phyloP scores from a whole-genome alignment of 2,888 invertebrate species.

The Cheilosia soror region DNA sequence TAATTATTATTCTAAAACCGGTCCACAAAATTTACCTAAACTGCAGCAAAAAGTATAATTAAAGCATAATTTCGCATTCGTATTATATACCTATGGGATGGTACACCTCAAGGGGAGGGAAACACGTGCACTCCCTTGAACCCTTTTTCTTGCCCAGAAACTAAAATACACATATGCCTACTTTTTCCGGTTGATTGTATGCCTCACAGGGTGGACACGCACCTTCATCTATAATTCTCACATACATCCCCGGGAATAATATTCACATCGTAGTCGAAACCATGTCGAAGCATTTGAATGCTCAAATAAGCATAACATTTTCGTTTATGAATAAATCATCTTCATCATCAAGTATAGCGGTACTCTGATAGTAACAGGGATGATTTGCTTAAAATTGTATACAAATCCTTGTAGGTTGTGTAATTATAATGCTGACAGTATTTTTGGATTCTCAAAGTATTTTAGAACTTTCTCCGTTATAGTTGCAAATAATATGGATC shows the following conservation, averaged over 20 bases:
- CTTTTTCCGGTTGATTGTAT: slow-evolving; percentile 40
- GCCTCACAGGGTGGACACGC: slow-evolving; percentile 30
- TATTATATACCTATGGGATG: background rate
- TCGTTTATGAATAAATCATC: slow-evolving; percentile 53
- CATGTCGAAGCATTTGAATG: slow-evolving; percentile 32
- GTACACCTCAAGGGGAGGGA: background rate
- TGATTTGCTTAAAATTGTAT: background rate
- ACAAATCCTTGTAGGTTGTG: background rate
- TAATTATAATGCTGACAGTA: too few relatives aligned
- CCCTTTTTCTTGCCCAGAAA: slow-evolving; percentile 15
- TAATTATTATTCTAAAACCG: too few relatives aligned
- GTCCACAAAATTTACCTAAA: too few relatives aligned
- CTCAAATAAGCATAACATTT: slow-evolving; percentile 45
- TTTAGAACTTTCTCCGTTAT: too few relatives aligned
- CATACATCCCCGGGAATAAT: slow-evolving; percentile 26
- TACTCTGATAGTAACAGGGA: background rate
- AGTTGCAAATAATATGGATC: too few relatives aligned
- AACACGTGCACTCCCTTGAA: slow-evolving; percentile 7
- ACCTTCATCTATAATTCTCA: slow-evolving; percentile 52
- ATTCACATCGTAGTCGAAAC: slow-evolving; percentile 12
- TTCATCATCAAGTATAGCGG: background rate
- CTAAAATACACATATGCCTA: slow-evolving; percentile 34
- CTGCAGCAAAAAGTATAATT: too few relatives aligned
- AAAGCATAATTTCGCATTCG: too few relatives aligned
- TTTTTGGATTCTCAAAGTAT: too few relatives aligned